Percentiles rank a stretch among this genome's conserved stretches.
These are phyloP conservation scores for Lindbergichthys nudifrons DNA, from an alignment of 2,797 vertebrate genomes.

Conservation along the genomic window DNA sequence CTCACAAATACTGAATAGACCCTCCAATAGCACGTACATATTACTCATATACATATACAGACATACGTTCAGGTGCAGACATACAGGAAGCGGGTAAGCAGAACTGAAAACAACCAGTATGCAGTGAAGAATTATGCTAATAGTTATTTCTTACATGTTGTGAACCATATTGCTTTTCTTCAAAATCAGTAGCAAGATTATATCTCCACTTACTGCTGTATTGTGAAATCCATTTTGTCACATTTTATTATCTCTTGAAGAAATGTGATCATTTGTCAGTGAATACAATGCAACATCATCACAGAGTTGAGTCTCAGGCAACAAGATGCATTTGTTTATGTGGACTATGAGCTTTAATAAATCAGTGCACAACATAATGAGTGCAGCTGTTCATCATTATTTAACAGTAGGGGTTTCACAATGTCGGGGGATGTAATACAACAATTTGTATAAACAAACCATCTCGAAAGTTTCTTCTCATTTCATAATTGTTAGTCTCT, in stretches of 20 bases:
- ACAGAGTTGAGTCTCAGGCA: background rate
- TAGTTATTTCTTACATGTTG: too few species aligned
- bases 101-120: too few species aligned
- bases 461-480: background rate
- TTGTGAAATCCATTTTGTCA: background rate
- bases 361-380: background rate
- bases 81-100: too few species aligned
- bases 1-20: too few species aligned
- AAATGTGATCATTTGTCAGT: background rate
- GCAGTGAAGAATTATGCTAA: too few species aligned
- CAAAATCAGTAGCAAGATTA: background rate
- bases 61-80: too few species aligned
- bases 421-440: background rate
- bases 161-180: background rate
- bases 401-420: background rate
- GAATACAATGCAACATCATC: background rate
- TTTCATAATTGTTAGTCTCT: background rate
- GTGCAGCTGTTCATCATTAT: background rate
- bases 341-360: background rate
- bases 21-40: too few species aligned
- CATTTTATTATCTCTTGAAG: background rate
- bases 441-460: background rate
- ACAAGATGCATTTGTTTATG: background rate
- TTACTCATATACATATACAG: too few species aligned
- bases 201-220: background rate